A percentile compares a stretch with the other conserved stretches of the same genome.
Evolutionary conservation across 2,888 invertebrate species (phyloP).

Genomic region (Eustalomyia histrio): DNA sequence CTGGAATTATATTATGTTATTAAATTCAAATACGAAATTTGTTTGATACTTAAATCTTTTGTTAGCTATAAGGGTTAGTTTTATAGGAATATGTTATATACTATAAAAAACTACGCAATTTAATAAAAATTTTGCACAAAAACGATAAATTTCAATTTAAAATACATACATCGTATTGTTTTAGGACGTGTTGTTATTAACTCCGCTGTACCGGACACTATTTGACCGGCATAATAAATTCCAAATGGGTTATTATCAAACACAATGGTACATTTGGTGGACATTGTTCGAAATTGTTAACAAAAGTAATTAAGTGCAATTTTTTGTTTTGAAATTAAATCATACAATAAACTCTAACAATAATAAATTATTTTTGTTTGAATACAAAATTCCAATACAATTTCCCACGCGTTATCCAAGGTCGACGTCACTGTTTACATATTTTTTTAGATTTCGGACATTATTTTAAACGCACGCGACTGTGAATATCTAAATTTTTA

Average conservation of each 20-base stretch:
- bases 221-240: conserved; percentile 78
- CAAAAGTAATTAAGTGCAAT: conserved; percentile 23
- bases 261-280: conserved; percentile 76
- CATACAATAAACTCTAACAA: background rate
- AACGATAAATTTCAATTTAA: background rate
- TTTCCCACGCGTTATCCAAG: conserved; percentile 28
- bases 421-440: conserved; percentile 27
- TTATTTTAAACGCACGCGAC: conserved; percentile 20
- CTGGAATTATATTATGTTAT: background rate
- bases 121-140: background rate
- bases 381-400: conserved; percentile 8
- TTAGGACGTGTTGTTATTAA: conserved; percentile 77
- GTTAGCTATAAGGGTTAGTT: conserved; percentile 12
- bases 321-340: conserved; percentile 8
- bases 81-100: background rate
- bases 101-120: background rate
- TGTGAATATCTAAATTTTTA: background rate
- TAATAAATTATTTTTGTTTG: conserved; percentile 12
- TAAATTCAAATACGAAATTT: too few species aligned
- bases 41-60: too few species aligned
- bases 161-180: conserved; percentile 76
- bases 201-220: conserved; percentile 76
- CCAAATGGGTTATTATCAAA: conserved; percentile 76
- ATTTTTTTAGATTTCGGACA: conserved; percentile 15
- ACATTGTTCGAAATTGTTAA: conserved; percentile 69